Conservation (phyloP, 2,113 vertebrate genomes). For the Aegithalos caudatus region DNA sequence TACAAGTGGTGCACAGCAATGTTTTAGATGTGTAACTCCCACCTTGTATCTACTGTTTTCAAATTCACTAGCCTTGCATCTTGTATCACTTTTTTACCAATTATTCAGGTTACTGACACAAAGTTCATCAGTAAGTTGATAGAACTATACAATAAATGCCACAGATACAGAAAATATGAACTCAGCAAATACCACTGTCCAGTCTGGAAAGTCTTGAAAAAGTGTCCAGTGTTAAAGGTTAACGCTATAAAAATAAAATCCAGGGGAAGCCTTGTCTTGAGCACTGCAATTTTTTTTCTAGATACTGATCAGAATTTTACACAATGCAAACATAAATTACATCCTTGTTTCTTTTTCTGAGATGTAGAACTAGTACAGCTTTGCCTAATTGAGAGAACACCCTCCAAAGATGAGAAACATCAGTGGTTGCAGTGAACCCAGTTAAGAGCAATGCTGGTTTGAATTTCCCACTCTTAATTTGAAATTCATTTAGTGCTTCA, state of each 20-base stretch:
- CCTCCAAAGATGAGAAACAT: neutral
- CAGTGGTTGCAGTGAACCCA: neutral
- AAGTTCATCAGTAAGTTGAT: neutral
- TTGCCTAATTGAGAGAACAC: neutral
- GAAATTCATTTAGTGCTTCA: slow-evolving; percentile 45
- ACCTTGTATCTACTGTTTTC: neutral
- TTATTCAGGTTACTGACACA: neutral
- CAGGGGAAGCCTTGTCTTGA: neutral
- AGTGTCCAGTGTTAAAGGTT: neutral
- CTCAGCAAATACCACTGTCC: neutral
- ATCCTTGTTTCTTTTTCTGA: neutral
- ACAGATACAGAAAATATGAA: neutral
- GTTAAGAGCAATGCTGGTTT: slow-evolving; percentile 3
- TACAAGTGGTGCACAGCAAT: neutral
- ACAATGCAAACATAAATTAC: neutral
- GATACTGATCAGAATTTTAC: neutral
- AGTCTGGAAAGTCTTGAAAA: neutral
- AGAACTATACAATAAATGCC: neutral
- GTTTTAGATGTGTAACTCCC: neutral
- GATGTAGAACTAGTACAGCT: neutral
- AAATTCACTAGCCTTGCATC: neutral
- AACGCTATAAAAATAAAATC: neutral
- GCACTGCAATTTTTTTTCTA: neutral
- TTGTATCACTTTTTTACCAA: neutral
- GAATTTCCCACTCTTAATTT: slow-evolving; percentile 35